Conservation (phyloP, 2,797 vertebrate species). For the Borostomias antarcticus region DNA sequence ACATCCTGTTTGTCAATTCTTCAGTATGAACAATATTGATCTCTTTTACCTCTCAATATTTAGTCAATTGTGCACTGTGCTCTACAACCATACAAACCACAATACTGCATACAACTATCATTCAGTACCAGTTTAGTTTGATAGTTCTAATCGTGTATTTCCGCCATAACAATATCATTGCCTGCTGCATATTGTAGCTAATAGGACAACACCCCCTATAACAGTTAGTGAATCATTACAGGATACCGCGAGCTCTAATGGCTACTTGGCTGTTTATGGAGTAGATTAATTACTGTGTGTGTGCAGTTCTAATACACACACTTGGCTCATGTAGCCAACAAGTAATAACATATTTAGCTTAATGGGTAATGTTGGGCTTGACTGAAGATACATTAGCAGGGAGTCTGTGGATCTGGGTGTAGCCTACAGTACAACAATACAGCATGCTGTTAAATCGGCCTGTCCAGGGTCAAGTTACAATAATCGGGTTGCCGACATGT, state of each 20-base stretch:
- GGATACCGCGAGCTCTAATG: conserved; percentile 70
- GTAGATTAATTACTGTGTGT: conserved; percentile 70
- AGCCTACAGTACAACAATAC: neutral
- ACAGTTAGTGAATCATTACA: conserved; percentile 69
- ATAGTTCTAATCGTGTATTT: conserved; percentile 61
- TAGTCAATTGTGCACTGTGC: conserved; percentile 74
- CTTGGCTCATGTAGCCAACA: conserved; percentile 50
- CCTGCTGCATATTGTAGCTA: conserved; percentile 36
- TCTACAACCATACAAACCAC: too few relatives aligned
- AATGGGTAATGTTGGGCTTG: conserved; percentile 63
- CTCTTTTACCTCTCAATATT: conserved; percentile 63
- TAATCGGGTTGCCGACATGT: neutral
- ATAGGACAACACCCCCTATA: conserved; percentile 47
- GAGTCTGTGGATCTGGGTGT: conserved; percentile 9
- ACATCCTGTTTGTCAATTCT: too few relatives aligned
- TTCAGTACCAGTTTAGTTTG: conserved; percentile 41
- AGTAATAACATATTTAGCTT: conserved; percentile 73
- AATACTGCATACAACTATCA: too few relatives aligned
- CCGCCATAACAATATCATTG: conserved; percentile 35
- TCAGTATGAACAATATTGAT: too few relatives aligned
- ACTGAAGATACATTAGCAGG: conserved; percentile 55
- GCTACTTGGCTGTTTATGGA: conserved; percentile 74
- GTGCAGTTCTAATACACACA: conserved; percentile 66
- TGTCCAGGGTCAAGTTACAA: neutral
- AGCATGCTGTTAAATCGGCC: neutral